phyloP scores from a whole-genome alignment of 2,888 invertebrate genomes.

The Octonoba sinensis region DNA sequence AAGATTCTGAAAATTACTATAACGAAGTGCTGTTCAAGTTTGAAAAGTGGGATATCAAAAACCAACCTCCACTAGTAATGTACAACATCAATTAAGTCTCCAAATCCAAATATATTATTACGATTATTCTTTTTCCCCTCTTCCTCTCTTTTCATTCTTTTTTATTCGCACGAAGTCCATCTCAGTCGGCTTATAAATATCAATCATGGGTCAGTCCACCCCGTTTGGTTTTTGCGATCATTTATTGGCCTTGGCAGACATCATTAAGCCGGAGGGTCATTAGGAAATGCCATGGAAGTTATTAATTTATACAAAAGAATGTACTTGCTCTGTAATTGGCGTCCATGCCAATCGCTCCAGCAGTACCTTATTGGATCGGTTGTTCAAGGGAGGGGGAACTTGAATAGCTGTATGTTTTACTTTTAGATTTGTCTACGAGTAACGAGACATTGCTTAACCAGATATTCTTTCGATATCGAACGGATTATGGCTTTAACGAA shows the following conservation, averaged over 20 bases:
- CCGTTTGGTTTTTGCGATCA: constrained; percentile 44
- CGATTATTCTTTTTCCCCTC: not conserved
- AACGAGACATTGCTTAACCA: too few relatives aligned
- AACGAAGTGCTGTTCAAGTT: too few relatives aligned
- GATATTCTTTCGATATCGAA: too few relatives aligned
- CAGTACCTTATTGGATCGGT: constrained; percentile 50
- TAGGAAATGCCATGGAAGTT: constrained; percentile 60
- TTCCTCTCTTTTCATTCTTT: not conserved
- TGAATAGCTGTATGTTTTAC: too few relatives aligned
- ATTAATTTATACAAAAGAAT: constrained; percentile 65
- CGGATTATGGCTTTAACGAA: too few relatives aligned
- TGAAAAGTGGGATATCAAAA: too few relatives aligned
- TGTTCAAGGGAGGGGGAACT: not conserved
- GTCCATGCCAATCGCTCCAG: constrained; percentile 53
- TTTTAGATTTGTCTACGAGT: too few relatives aligned
- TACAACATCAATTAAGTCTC: too few relatives aligned
- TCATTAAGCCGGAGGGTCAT: constrained; percentile 56
- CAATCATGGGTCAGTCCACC: constrained; percentile 54
- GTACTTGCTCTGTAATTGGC: constrained; percentile 51
- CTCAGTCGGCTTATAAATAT: constrained; percentile 33
- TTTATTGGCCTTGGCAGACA: constrained; percentile 60
- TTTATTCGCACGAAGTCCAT: constrained; percentile 13
- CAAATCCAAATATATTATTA: too few relatives aligned
- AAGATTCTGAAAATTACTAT: too few relatives aligned
- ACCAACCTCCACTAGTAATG: too few relatives aligned